A percentile compares a stretch with the other conserved stretches of the same genome.
These are phyloP conservation scores for Aspidoscelis tigris DNA, from an alignment of 2,113 vertebrate species.

Conservation along the genomic window DNA sequence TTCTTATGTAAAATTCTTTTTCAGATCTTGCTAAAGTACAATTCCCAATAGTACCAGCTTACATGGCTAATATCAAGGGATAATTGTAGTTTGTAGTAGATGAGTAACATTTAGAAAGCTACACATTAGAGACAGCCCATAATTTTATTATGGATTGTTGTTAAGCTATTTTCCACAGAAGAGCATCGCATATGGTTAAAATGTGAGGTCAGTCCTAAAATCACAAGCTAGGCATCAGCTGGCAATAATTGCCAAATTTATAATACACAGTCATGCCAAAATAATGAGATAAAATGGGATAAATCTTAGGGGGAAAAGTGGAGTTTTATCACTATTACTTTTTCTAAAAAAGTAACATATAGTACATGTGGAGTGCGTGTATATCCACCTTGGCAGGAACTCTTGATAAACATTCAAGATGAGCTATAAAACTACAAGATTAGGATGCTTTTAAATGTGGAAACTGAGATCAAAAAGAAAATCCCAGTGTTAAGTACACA, in stretches of 20 bases:
- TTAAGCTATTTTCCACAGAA: not conserved
- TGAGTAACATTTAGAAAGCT: no score
- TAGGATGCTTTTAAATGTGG: conserved; percentile 45
- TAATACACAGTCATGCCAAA: not conserved
- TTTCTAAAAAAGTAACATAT: not conserved
- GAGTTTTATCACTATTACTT: not conserved
- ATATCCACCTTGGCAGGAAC: conserved; percentile 32
- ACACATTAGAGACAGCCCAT: not conserved
- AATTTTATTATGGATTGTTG: not conserved
- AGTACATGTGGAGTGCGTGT: not conserved
- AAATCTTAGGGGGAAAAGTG: conserved; percentile 15
- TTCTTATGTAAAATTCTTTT: no score
- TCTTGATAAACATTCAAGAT: conserved; percentile 56
- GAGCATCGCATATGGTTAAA: not conserved
- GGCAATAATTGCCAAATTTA: not conserved
- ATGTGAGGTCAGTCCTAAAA: not conserved
- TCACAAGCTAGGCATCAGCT: not conserved
- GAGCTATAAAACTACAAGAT: conserved; percentile 52
- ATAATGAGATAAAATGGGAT: not conserved
- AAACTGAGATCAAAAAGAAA: conserved; percentile 62
- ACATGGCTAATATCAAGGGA: no score
- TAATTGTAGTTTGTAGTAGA: no score
- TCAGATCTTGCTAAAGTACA: no score
- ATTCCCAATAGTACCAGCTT: no score
- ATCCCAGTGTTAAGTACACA: conserved; percentile 59